Evolutionary conservation across 1,140 invertebrate genomes (phyloP), one percentile per base, ranked within the genome.

Genomic region (Bombus confusus): DNA sequence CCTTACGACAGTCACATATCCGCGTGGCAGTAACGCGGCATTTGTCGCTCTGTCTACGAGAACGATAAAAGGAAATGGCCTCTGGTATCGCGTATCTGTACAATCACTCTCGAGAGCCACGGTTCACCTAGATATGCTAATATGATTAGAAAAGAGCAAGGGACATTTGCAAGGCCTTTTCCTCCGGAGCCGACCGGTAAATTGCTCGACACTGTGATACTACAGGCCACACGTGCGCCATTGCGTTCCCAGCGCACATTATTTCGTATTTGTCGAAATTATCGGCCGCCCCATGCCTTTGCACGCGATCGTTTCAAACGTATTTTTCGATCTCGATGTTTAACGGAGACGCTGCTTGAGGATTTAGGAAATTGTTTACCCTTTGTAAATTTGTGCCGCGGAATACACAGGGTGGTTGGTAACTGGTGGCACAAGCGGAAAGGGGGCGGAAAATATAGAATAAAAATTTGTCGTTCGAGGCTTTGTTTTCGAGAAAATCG

Each of bases 51-150:
- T 69, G 83, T 87, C 86, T 73, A 59, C 74, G 80, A 71, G 52
- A 88, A 87, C 86, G 87, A 89, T 89, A 89, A 87, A 89, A 89
- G 87, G 87, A 86, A 89, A 87, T 68, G 86, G 85, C 81, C 73
- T 85, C 78, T 72, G 72, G 77, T 69, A 52, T 39, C 82, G 86
- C 81, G 62, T 87, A 82, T 86, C 77, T 88, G 86, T 87, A 83
- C 86, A 83, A 88, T 85, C 79, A 74, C 84, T 80, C 62, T 22
- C 25, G 66, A 47, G 59, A 69, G 41, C 59, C 72, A 43, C 43
- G 86, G 86, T 87, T 87, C 86, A 64, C 81, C 66, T 71, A 86
- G 84, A 86, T 86, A 86, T 86, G 78, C 79, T 82, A 82, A 86
- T 86, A 86, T 41, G 80, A 86, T 83, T 86, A 86, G 80, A 76